Percentiles rank a stretch among this genome's conserved stretches.
These are phyloP conservation scores for Chrysopa pallens DNA, from an alignment of 1,140 invertebrate species.

Conservation along the genomic window DNA sequence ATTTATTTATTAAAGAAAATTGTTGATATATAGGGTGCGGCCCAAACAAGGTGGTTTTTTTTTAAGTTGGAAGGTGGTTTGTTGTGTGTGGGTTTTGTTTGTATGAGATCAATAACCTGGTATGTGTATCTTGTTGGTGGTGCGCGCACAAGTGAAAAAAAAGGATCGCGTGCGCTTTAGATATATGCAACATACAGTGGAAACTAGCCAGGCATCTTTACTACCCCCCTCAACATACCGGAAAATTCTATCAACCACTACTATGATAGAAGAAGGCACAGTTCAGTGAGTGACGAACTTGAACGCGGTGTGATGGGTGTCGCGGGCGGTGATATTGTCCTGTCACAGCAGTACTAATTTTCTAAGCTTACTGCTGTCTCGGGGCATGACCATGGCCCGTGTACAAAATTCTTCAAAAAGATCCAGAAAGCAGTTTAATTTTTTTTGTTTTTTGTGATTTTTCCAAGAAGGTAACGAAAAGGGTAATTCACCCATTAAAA, in stretches of 20 bases:
- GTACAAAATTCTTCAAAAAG: too few relatives aligned
- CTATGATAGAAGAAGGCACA: conserved; percentile 11
- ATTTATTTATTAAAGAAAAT: too few relatives aligned
- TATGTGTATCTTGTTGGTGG: conserved; percentile 7
- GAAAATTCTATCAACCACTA: conserved; percentile 11
- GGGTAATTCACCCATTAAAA: too few relatives aligned
- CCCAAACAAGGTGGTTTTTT: too few relatives aligned
- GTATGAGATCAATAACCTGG: too few relatives aligned
- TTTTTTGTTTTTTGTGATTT: too few relatives aligned
- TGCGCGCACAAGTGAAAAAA: conserved; percentile 6
- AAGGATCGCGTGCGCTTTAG: conserved; percentile 3
- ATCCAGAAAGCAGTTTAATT: too few relatives aligned
- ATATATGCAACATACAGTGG: conserved; percentile 4
- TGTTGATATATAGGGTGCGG: too few relatives aligned
- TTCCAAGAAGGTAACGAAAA: too few relatives aligned
- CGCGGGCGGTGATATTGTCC: conserved; percentile 71
- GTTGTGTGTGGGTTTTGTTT: too few relatives aligned
- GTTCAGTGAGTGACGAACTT: conserved; percentile 10
- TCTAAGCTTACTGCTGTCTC: conserved; percentile 61
- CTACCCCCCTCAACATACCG: conserved; percentile 3
- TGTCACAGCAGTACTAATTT: conserved; percentile 78
- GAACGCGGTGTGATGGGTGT: conserved; percentile 20
- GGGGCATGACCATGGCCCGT: conserved; percentile 56
- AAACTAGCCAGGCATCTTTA: conserved; percentile 4
- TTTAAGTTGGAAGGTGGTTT: too few relatives aligned